Conservation (phyloP, 2,113 vertebrate genomes). For the Marmota monax region DNA sequence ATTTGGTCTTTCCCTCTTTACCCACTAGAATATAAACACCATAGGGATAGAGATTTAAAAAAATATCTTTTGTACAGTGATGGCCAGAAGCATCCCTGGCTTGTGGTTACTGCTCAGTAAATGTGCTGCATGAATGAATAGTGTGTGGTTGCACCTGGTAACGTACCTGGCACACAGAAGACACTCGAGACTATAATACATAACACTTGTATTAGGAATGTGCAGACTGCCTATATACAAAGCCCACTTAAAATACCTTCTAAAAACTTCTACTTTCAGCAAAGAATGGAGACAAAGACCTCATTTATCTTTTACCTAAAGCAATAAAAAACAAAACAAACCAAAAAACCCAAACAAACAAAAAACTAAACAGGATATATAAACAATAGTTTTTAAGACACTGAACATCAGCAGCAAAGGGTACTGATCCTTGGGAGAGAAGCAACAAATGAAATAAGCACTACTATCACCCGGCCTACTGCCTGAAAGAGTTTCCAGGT, state of each 20-base stretch:
- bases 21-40: not conserved
- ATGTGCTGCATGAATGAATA: not conserved
- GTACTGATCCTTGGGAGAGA: not conserved
- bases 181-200: not conserved
- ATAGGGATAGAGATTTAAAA: not conserved
- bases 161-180: not conserved
- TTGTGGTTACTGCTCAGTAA: not conserved
- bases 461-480: not conserved
- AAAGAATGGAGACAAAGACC: not conserved
- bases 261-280: constrained; percentile 16
- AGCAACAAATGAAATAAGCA: not conserved
- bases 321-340: not conserved
- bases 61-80: not conserved
- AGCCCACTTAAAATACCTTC: not conserved
- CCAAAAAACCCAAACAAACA: no score
- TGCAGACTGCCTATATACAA: not conserved
- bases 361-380: not conserved
- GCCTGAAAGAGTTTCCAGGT: not conserved
- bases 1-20: not conserved
- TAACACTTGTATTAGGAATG: not conserved
- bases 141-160: not conserved
- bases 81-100: not conserved
- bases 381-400: not conserved
- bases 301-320: not conserved
- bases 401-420: constrained; percentile 7